Percentiles rank a stretch among this genome's conserved stretches.
Conservation (phyloP, 35 echinoderm and acorn worm genomes). For the Eucidaris tribuloides region DNA sequence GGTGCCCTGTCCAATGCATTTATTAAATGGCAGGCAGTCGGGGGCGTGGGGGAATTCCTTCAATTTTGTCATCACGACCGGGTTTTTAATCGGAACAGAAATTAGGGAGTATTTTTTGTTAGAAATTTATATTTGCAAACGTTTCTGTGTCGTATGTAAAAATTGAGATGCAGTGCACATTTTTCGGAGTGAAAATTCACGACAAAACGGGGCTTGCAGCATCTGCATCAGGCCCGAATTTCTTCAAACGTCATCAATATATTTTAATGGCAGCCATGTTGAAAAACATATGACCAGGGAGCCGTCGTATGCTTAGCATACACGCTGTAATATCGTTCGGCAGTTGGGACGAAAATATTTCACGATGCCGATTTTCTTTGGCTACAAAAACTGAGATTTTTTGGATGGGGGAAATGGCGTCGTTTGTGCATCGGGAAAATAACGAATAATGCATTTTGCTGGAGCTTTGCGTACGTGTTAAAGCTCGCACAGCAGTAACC, state of each 20-base stretch:
- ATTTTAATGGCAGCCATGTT: constrained; percentile 66
- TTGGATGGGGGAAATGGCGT: neutral
- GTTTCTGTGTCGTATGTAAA: neutral
- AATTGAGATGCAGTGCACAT: neutral
- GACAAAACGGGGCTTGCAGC: neutral
- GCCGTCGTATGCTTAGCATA: neutral
- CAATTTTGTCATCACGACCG: neutral
- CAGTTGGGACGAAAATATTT: neutral
- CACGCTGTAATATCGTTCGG: neutral
- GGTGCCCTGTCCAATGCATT: constrained; percentile 15
- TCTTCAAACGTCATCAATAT: constrained; percentile 43
- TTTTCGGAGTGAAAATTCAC: neutral
- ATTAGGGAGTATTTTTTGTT: neutral
- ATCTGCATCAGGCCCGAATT: constrained; percentile 12
- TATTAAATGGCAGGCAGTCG: constrained; percentile 17
- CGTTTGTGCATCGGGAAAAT: neutral
- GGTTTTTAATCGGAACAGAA: neutral
- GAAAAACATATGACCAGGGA: constrained; percentile 38
- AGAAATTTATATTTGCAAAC: neutral
- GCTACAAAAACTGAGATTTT: neutral
- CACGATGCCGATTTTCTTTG: neutral
- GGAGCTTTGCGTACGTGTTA: too few relatives aligned
- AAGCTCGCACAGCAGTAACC: too few relatives aligned
- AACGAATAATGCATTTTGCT: neutral
- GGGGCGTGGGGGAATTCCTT: constrained; percentile 27